Base-by-base conservation (phyloP, 2,888 invertebrate genomes). In the Bruchidius siliquastri region DNA sequence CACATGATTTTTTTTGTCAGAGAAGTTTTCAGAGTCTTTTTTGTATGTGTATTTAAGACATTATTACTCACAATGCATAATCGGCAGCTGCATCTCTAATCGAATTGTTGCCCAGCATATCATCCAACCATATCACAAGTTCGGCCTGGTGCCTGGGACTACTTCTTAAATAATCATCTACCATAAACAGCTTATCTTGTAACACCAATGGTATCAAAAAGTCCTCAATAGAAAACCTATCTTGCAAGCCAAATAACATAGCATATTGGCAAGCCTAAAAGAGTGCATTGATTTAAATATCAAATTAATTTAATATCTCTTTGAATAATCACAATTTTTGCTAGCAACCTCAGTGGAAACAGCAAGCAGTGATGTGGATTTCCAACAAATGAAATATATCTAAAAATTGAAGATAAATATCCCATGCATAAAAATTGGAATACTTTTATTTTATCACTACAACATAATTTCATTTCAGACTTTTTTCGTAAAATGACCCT, bases 141-240 rank as follows among this genome's bases (percentile, higher is more conserved):
- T 90, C 89, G 75, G 87, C 85, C 71, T 94, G 94, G 83, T 93
- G 91, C 70, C 88, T 86, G 8, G 90, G 90, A 76, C 91, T 91
- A 72, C 90, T 90, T 71, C 87, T 86, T 78, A 96, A 87, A 87
- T 93, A 95, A 74, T 93, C 92, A 84, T 96, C 94, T 69, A 93
- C 92, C 77, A 94, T 86, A 77, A 90, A 90, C 20, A 92, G 86
- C 84, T 94, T 95, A 83, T 96, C 95, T 88, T 96, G 95, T 68
- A 96, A 87, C 79, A 96, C 88, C 72, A 96, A 86, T 0, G 96
- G 96, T 76, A 96, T 88, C 8, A 95, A 83, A 79, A 96, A 88
- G 74, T 92, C 91, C 82, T 93, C 90, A 72, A 94, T 90, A 71
- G 89, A 87, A 83, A 94, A 93, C 73, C 90, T 87, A 76, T 90